A percentile compares a stretch with the other conserved stretches of the same genome.
These are phyloP conservation scores for Glossosoma conforme DNA, from an alignment of 1,140 invertebrate species.

Conservation along the genomic window DNA sequence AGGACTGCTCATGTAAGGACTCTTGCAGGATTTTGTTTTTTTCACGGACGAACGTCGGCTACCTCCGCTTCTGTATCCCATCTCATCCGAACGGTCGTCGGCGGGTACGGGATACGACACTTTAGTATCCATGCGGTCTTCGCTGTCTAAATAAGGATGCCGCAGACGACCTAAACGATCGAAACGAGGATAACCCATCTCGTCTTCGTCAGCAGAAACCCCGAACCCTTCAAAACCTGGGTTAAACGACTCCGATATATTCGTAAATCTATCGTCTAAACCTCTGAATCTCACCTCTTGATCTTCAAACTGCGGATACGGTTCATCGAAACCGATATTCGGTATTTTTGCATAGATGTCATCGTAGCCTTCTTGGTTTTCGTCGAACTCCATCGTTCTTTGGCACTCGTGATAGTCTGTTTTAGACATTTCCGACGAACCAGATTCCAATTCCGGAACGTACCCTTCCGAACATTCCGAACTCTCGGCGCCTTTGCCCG, in stretches of 20 bases:
- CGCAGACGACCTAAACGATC: constrained; percentile 52
- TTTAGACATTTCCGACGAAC: constrained; percentile 56
- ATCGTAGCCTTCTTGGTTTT: constrained; percentile 37
- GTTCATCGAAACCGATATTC: constrained; percentile 29
- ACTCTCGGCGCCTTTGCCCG: constrained; percentile 45
- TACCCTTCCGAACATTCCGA: constrained; percentile 62
- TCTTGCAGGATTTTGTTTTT: constrained; percentile 21
- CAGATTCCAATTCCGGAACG: constrained; percentile 60
- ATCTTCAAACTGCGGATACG: constrained; percentile 24
- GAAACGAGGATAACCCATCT: constrained; percentile 57
- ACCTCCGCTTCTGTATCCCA: constrained; percentile 18
- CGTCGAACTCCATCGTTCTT: constrained; percentile 45
- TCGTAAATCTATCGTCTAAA: constrained; percentile 21
- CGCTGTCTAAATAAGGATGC: constrained; percentile 48
- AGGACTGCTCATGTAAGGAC: constrained; percentile 12
- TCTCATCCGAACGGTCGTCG: constrained; percentile 22
- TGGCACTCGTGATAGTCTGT: constrained; percentile 47
- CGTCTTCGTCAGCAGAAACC: constrained; percentile 56
- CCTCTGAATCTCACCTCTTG: constrained; percentile 22
- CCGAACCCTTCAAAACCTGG: constrained; percentile 56
- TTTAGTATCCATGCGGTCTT: constrained; percentile 39
- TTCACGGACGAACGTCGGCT: constrained; percentile 17
- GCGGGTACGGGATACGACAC: constrained; percentile 17
- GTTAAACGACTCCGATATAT: constrained; percentile 28
- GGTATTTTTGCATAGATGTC: constrained; percentile 30